phyloP scores from a whole-genome alignment of 2,888 invertebrate genomes.

The Drosophila mercatorum region DNA sequence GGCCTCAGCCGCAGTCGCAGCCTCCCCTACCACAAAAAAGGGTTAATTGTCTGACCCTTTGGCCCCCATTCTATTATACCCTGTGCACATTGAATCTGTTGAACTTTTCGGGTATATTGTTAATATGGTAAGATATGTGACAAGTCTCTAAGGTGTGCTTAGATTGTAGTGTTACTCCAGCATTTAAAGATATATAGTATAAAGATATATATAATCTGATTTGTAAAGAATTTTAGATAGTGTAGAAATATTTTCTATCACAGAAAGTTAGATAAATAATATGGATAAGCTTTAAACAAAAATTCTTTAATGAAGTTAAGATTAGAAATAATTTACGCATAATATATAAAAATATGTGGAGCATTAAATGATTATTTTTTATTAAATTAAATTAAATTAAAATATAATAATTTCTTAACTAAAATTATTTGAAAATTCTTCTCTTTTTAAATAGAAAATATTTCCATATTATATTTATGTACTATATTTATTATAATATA shows the following conservation, averaged over 20 bases:
- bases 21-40: slow-evolving; percentile 35
- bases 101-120: background rate
- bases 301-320: background rate
- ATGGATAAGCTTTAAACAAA: background rate
- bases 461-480: too few species aligned
- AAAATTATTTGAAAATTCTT: too few species aligned
- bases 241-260: background rate
- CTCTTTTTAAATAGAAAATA: background rate
- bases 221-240: background rate
- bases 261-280: too few species aligned
- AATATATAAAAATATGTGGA: background rate
- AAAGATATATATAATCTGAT: background rate
- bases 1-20: background rate
- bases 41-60: slow-evolving; percentile 68
- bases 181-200: too few species aligned
- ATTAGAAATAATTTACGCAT: background rate
- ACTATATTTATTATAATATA: too few species aligned
- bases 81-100: slow-evolving; percentile 1
- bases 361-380: too few species aligned
- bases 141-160: too few species aligned
- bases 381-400: too few species aligned
- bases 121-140: background rate
- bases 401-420: too few species aligned
- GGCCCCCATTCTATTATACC: slow-evolving; percentile 8
- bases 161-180: too few species aligned